A percentile compares a stretch with the other conserved stretches of the same genome.
Evolutionary conservation across 2,888 invertebrate genomes (phyloP).

Genomic region (Platycnemis pennipes): DNA sequence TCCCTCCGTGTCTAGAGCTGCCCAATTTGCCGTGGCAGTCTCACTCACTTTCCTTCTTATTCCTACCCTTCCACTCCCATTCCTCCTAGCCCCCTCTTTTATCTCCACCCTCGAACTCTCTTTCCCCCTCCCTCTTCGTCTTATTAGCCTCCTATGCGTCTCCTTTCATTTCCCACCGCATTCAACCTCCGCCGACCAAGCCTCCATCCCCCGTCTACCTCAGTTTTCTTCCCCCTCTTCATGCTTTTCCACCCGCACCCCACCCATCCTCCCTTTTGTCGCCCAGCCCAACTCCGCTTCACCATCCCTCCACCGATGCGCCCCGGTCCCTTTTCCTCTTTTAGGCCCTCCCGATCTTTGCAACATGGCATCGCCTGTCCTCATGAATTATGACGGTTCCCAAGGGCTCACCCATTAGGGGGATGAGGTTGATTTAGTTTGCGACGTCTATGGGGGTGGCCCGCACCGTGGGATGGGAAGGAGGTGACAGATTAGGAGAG

Average conservation of each 20-base stretch:
- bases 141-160: constrained; percentile 27
- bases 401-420: constrained; percentile 60
- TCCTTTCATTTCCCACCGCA: not conserved
- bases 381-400: constrained; percentile 64
- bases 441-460: not conserved
- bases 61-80: not conserved
- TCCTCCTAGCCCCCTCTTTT: not conserved
- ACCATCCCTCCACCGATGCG: not conserved
- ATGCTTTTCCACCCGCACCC: too few relatives aligned
- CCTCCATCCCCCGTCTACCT: not conserved
- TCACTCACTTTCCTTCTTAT: not conserved
- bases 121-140: not conserved
- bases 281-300: too few relatives aligned
- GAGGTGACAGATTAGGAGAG: constrained; percentile 25
- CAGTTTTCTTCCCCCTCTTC: not conserved
- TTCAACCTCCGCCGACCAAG: not conserved
- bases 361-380: constrained; percentile 65
- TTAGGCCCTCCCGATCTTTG: constrained; percentile 19
- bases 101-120: not conserved
- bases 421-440: constrained; percentile 63
- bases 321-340: not conserved
- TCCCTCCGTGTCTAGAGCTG: constrained; percentile 17
- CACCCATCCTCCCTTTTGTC: not conserved
- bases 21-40: constrained; percentile 42
- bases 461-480: not conserved